phyloP scores from a whole-genome alignment of 2,888 invertebrate species.

The Lycaena phlaeas region DNA sequence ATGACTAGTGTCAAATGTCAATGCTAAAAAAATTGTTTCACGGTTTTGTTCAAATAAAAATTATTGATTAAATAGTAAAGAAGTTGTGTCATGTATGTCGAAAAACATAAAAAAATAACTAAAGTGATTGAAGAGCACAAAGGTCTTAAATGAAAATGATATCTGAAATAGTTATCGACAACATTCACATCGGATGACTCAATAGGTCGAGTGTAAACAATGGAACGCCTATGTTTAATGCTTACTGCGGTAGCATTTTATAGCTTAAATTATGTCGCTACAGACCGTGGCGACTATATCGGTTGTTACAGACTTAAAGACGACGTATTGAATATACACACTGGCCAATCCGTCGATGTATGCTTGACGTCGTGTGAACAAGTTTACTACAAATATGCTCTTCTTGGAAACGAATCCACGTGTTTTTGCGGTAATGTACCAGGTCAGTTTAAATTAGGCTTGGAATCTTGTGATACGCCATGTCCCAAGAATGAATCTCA shows the following conservation, averaged over 20 bases:
- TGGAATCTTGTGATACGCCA: constrained; percentile 62
- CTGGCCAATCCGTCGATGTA: constrained; percentile 61
- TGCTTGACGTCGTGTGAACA: constrained; percentile 61
- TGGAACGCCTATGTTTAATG: constrained; percentile 33
- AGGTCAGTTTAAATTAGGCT: constrained; percentile 51
- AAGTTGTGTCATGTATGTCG: too few relatives aligned
- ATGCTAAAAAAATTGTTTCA: too few relatives aligned
- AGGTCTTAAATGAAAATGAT: neutral
- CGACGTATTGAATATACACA: constrained; percentile 51
- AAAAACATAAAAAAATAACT: too few relatives aligned
- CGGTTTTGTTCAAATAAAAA: neutral
- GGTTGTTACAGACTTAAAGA: constrained; percentile 54
- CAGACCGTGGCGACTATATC: constrained; percentile 56
- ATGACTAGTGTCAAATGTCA: too few relatives aligned
- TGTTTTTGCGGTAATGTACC: constrained; percentile 61
- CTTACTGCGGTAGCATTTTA: constrained; percentile 26
- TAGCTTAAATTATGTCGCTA: constrained; percentile 22
- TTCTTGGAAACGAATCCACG: constrained; percentile 53
- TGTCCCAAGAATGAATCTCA: constrained; percentile 76
- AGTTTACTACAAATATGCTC: constrained; percentile 58
- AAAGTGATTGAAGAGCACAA: too few relatives aligned
- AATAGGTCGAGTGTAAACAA: constrained; percentile 37
- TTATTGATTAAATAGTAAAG: neutral
- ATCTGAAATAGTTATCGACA: neutral
- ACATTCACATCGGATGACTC: constrained; percentile 24